Evolutionary conservation across 2,113 vertebrate genomes (phyloP), one percentile per base, ranked within the genome.

Genomic region (Sminthopsis crassicaudata): DNA sequence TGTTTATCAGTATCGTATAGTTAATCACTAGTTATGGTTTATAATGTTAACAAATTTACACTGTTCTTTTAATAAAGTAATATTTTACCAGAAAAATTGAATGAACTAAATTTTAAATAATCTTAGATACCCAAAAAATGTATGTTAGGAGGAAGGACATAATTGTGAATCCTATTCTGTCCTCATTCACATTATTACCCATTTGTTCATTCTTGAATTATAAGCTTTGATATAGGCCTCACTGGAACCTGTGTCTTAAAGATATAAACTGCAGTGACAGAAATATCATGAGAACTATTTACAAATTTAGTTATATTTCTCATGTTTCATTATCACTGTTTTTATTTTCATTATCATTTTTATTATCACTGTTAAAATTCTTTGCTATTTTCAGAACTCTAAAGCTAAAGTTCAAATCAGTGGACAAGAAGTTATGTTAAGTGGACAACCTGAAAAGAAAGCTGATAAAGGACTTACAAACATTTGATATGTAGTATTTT

Each of bases 201-300:
- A 5, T 42, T 42, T 8, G 7, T 84, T 2, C n/a, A 2, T 84
- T 42, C 6, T 84, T 84, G 67, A 84, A 42, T 84, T 42, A 22
- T 8, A 48, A 23, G 67, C 0, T 6, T n/a, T n/a, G n/a, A n/a
- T n/a, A n/a, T n/a, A n/a, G n/a, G 19, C 3, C 19, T 42, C 4
- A 42, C 6, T 23, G 67, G 16, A 42, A 84, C 42, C n/a, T 84
- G 67, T 42, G 67, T 42, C 19, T 19, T 84, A n/a, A n/a, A 84
- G 19, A 42, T 84, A 6, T 84, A 84, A 76, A 84, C 36, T 84
- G 42, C 67, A 84, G 67, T 84, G 67, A 42, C 67, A 84, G n/a
- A 84, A n/a, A 84, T 42, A 84, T 76, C 60, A 76, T 42, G n/a
- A 84, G 36, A 42, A 19, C 19, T 84, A 42, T 84, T 84, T 84